phyloP scores from a whole-genome alignment of 2,797 vertebrate genomes.

The Etheostoma nigrum region DNA sequence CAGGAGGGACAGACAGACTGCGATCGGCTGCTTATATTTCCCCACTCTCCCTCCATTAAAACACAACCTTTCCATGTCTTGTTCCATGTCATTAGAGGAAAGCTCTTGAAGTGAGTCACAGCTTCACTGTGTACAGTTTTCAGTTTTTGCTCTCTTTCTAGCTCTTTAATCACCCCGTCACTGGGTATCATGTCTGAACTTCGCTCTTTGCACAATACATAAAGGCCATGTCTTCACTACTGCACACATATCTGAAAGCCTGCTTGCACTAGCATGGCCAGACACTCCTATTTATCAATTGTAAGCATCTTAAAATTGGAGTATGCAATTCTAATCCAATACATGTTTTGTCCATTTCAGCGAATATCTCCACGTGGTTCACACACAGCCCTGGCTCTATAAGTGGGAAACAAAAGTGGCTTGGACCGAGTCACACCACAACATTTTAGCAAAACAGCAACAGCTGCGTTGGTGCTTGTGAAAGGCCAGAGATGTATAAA shows the following conservation, averaged over 20 bases:
- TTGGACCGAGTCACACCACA: too few species aligned
- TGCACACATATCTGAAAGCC: constrained; percentile 2
- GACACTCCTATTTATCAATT: not conserved
- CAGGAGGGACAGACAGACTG: constrained; percentile 64
- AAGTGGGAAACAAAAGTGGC: too few species aligned
- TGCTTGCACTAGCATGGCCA: not conserved
- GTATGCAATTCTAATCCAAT: too few species aligned
- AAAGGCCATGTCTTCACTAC: not conserved
- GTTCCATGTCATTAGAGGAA: constrained; percentile 56
- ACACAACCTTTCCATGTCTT: constrained; percentile 59
- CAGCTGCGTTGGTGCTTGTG: too few species aligned
- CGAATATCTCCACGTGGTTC: too few species aligned
- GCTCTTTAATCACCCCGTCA: constrained; percentile 35
- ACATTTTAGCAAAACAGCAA: too few species aligned
- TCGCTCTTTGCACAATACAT: not conserved
- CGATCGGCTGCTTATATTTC: constrained; percentile 59
- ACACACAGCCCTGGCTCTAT: too few species aligned
- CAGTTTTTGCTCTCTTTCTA: constrained; percentile 38
- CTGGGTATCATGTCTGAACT: constrained; percentile 15
- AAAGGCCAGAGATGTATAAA: too few species aligned
- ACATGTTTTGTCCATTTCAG: too few species aligned
- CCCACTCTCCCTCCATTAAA: constrained; percentile 45
- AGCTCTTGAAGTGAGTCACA: constrained; percentile 59
- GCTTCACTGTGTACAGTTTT: constrained; percentile 43
- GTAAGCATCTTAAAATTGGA: not conserved